Percentiles rank a stretch among this genome's conserved stretches.
phyloP scores from a whole-genome alignment of 2,888 invertebrate genomes.

The Drosophila kuntzei region DNA sequence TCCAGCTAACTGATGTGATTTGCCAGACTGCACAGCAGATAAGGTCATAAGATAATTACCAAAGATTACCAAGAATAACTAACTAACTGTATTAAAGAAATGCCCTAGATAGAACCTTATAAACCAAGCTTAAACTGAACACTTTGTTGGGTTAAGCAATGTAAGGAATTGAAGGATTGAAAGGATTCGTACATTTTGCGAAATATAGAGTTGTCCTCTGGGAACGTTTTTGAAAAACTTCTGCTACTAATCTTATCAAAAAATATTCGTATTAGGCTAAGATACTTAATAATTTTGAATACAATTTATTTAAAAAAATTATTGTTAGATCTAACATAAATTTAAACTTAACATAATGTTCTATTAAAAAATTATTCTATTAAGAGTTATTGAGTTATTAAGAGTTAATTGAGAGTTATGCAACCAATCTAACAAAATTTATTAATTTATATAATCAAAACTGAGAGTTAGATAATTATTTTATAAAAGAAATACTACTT shows the following conservation, averaged over 20 bases:
- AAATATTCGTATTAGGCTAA: background rate
- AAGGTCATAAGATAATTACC: constrained; percentile 20
- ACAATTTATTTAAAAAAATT: no score
- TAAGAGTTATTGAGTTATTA: no score
- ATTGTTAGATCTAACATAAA: no score
- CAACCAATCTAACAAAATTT: no score
- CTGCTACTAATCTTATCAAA: background rate
- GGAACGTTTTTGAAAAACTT: background rate
- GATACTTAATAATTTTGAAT: no score
- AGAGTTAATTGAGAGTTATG: no score
- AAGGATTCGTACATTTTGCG: no score
- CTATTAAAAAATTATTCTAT: no score
- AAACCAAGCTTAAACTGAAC: background rate
- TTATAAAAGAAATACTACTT: no score
- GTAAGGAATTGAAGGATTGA: background rate
- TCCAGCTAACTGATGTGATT: constrained; percentile 17
- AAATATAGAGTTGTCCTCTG: background rate
- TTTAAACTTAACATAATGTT: no score
- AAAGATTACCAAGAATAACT: constrained; percentile 6
- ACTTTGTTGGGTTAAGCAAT: background rate
- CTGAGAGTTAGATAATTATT: no score
- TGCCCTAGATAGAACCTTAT: background rate
- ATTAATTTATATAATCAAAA: no score
- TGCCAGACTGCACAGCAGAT: constrained; percentile 5
- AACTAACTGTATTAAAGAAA: background rate